These are phyloP conservation scores for Rotaria socialis DNA, from an alignment of 2,888 invertebrate species.

Conservation along the genomic window DNA sequence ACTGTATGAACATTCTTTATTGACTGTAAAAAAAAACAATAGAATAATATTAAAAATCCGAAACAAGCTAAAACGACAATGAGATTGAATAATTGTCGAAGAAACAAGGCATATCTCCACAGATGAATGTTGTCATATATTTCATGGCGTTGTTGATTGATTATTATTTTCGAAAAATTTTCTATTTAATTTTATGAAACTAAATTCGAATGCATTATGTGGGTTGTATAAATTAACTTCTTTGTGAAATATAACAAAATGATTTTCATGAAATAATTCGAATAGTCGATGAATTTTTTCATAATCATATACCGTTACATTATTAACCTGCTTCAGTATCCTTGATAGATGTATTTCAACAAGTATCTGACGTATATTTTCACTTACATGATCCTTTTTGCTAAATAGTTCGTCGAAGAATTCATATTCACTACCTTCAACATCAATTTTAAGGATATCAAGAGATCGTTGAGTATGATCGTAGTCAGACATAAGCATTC, in stretches of 20 bases:
- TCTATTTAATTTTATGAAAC: neutral
- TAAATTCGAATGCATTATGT: neutral
- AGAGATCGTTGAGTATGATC: neutral
- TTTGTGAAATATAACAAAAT: neutral
- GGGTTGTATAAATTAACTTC: neutral
- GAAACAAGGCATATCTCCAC: no score
- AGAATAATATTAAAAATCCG: no score
- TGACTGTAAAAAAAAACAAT: no score
- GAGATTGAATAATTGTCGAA: no score
- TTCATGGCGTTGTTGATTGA: no score
- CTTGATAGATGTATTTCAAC: neutral
- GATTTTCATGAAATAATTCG: neutral
- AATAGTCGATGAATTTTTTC: neutral
- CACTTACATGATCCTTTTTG: neutral
- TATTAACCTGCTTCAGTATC: neutral
- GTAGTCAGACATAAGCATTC: neutral
- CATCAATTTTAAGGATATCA: conserved; percentile 11
- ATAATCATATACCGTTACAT: neutral
- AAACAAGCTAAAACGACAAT: no score
- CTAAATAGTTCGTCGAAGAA: neutral
- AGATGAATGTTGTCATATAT: no score
- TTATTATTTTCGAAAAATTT: neutral
- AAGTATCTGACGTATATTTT: neutral
- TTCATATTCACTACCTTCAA: neutral
- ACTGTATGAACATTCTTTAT: no score